Base-by-base conservation (phyloP, 2,888 invertebrate genomes). In the Colostygia pectinataria region DNA sequence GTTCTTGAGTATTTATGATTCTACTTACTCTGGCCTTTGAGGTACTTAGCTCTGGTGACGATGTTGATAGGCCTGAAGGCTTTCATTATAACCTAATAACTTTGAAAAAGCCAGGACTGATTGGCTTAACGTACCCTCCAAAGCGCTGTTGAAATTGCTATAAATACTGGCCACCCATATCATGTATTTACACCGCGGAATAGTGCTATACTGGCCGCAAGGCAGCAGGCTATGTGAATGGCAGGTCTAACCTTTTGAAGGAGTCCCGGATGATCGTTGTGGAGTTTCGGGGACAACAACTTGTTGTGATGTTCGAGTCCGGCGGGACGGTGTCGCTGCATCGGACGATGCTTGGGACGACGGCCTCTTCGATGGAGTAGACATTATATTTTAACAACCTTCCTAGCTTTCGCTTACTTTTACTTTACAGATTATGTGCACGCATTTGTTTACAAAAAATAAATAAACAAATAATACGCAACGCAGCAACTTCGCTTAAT, bases 241-340 rank as follows among this genome's bases (percentile, higher is more conserved):
- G 13, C 32, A 32, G 3, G n/a, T 37, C 41, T 1, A 7, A 84
- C 90, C 77, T 72, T 88, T 78, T 1, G 85, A 78, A 39, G 88
- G 80, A 33, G 89, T 88, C 25, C 85, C 85, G 13, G 84, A 68
- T 18, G 90, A 82, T 34, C 84, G 76, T 57, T 90, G 90, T 4
- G 91, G 90, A 46, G 91, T 91, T 61, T 90, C 90, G 1, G 90
- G 91, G 24, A 91, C 86, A 44, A 90, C 80, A 49, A 88, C 63
- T 68, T 88, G 87, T 66, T 89, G 87, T 3, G 91, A 89, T 5
- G 84, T 77, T 39, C 84, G 74, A 0, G 88, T 81, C 54, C 81
- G 76, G 4, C 91, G 78, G 7, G 88, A 83, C 10, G 91, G 89
- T 10, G 91, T 91, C n/a, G 80, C 63, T 12, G 87, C 79, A 52